Conservation (phyloP, 2,888 invertebrate genomes). For the Hartigia nigra region DNA sequence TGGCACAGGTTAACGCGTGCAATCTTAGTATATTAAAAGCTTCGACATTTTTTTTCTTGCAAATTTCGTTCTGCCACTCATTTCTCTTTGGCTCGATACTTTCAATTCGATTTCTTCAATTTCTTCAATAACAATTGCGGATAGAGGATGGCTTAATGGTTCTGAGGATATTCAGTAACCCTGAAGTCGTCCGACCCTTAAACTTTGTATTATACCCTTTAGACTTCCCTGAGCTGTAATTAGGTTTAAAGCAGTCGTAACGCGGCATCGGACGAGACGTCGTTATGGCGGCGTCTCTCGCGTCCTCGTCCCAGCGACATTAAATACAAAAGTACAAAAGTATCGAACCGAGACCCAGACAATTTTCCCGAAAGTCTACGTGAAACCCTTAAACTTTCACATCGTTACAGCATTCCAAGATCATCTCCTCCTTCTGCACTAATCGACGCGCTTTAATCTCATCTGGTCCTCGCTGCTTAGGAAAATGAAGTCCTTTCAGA, state of each 20-base stretch:
- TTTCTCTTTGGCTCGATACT: neutral
- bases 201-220: neutral
- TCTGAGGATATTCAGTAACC: too few relatives aligned
- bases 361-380: neutral
- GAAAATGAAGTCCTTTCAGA: constrained; percentile 40
- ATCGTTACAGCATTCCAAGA: neutral
- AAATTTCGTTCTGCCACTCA: neutral
- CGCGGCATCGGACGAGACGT: neutral
- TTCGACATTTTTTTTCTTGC: neutral
- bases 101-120: neutral
- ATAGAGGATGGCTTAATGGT: too few relatives aligned
- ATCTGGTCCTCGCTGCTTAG: constrained; percentile 16
- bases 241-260: neutral
- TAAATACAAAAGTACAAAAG: neutral
- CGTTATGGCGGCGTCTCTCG: neutral
- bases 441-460: constrained; percentile 31
- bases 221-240: neutral
- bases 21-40: neutral
- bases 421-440: neutral
- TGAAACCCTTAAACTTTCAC: neutral
- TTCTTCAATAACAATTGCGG: neutral
- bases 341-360: neutral
- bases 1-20: neutral
- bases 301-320: neutral
- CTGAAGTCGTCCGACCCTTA: too few relatives aligned